Conservation (phyloP, 2,113 vertebrate species). For the Oncorhynchus nerka region DNA sequence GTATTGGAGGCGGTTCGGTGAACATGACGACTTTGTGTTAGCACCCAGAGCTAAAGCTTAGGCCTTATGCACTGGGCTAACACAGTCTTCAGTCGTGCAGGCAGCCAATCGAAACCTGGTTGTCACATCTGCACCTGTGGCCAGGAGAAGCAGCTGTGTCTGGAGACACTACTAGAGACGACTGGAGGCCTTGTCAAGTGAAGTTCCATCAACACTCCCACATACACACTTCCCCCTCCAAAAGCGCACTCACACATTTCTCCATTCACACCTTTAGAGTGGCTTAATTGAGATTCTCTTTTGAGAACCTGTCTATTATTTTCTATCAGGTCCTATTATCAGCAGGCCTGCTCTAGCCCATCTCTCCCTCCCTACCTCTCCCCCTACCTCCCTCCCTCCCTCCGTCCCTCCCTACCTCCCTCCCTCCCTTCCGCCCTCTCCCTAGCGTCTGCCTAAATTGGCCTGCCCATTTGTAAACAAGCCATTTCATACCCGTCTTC, state of each 20-base stretch:
- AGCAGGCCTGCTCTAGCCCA: not conserved
- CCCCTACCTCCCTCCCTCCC: constrained; percentile 38
- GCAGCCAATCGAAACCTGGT: too few relatives aligned
- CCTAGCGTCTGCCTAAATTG: not conserved
- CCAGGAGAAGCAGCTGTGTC: too few relatives aligned
- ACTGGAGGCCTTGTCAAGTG: too few relatives aligned
- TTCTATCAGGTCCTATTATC: not conserved
- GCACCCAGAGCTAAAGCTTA: too few relatives aligned
- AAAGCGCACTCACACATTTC: not conserved
- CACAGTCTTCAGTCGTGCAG: too few relatives aligned
- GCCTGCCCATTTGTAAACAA: not conserved
- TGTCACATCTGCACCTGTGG: too few relatives aligned
- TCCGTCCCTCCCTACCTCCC: not conserved
- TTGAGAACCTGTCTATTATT: not conserved
- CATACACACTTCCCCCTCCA: not conserved
- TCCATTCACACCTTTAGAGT: not conserved
- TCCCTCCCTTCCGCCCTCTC: not conserved
- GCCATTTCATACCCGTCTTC: not conserved
- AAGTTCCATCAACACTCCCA: not conserved
- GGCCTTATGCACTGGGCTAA: too few relatives aligned
- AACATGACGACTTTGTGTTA: not conserved
- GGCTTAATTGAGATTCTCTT: not conserved
- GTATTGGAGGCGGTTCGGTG: not conserved
- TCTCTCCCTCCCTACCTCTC: not conserved
- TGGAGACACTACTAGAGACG: too few relatives aligned